These are phyloP conservation scores for Syngnathus floridae DNA, from an alignment of 2,113 vertebrate species.

Conservation along the genomic window DNA sequence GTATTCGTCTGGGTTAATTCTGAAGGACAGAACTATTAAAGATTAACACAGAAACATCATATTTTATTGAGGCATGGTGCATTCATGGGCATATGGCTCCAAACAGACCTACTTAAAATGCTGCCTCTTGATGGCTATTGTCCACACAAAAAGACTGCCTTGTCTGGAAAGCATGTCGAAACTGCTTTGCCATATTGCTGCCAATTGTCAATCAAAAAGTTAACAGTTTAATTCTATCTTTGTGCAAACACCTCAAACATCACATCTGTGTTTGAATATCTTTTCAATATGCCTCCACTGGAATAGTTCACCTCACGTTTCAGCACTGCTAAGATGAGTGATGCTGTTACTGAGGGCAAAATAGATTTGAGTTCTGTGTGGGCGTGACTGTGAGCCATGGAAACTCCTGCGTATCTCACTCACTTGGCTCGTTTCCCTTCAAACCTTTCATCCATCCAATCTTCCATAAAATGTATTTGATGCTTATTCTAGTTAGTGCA, in stretches of 20 bases:
- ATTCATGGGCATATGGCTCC: conserved; percentile 49
- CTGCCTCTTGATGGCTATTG: conserved; percentile 18
- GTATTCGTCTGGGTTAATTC: conserved; percentile 72
- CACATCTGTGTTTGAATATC: not conserved
- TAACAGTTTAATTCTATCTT: no score
- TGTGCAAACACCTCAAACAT: not conserved
- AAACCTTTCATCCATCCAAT: not conserved
- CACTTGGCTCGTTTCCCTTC: not conserved
- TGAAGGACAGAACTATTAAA: conserved; percentile 70
- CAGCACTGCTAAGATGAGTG: not conserved
- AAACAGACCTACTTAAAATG: conserved; percentile 49
- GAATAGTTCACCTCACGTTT: not conserved
- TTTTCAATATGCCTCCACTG: not conserved
- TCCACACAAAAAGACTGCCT: conserved; percentile 20
- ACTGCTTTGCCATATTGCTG: conserved; percentile 1
- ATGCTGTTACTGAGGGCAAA: not conserved
- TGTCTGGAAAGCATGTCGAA: conserved; percentile 18
- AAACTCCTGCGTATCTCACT: not conserved
- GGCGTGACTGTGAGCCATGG: not conserved
- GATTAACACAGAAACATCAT: conserved; percentile 64
- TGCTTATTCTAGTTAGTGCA: not conserved
- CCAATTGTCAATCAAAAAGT: not conserved
- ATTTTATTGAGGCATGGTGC: conserved; percentile 66
- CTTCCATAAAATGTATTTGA: not conserved
- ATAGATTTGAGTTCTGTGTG: conserved; percentile 1